Evolutionary conservation across 2,888 invertebrate species (phyloP), one percentile per base, ranked within the genome.

Genomic region (Platypus cylindrus): DNA sequence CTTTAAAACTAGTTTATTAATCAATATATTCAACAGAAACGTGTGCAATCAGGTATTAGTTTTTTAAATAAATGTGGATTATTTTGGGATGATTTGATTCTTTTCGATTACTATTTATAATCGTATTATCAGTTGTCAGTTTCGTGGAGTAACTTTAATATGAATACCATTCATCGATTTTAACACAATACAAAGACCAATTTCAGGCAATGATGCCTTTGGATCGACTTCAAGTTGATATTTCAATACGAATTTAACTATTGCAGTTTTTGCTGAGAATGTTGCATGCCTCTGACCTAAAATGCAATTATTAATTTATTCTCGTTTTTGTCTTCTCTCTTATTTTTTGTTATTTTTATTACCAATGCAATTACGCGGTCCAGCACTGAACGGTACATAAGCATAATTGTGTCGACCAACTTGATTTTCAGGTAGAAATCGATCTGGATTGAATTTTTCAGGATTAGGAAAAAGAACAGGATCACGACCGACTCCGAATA

Each of bases 251-350:
- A 77, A 59, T 23, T 66, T 64, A 5, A 70, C 66, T 14, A 78
- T 49, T 2, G 73, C 51, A 36, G 71, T 65, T 54, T 70, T 70
- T n/a, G 77, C 67, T 52, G 78, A 77, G 20, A 73, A 53, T 54
- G 74, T 65, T 0, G 78, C 77, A 49, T 73, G 78, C 46, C 71
- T 68, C 58, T 78, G 71, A 14, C 78, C 77, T 75, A 55, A 3
- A 63, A 43, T 7, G 30, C 32, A 16, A 15, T 28, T 31, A 36
- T 18, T 33, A 32, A 32, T 20, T 16, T 22, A 11, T 32, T 15
- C 3, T 9, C 14, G 17, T 16, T 4, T 3, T 15, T 17, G 15
- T 17, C n/a, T 31, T 32, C 11, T 17, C n/a, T n/a, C n/a, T n/a
- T n/a, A n/a, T n/a, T n/a, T n/a, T n/a, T n/a, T n/a, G n/a, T n/a